Percentiles rank a stretch among this genome's conserved stretches.
Conservation (phyloP, 2,888 invertebrate species). For the Coenonympha arcania region DNA sequence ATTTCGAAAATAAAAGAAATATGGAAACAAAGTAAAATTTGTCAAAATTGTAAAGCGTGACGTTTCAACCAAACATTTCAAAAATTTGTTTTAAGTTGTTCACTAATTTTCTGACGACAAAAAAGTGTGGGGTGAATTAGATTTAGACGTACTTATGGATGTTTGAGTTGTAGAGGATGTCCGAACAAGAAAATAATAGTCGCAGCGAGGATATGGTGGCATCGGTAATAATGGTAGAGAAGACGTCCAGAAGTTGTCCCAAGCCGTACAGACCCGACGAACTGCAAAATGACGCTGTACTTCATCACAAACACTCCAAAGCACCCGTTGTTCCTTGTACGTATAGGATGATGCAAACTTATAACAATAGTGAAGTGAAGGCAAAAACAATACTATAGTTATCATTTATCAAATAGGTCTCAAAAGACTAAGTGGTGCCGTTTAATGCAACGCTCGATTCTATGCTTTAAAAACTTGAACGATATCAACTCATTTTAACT, state of each 20-base stretch:
- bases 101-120: slow-evolving; percentile 44
- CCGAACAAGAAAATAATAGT: slow-evolving; percentile 53
- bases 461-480: no score
- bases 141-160: slow-evolving; percentile 50
- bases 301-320: slow-evolving; percentile 46
- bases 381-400: no score
- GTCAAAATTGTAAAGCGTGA: slow-evolving; percentile 65
- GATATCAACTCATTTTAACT: no score
- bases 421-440: no score
- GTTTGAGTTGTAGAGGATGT: slow-evolving; percentile 50
- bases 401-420: no score
- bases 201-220: slow-evolving; percentile 32
- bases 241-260: slow-evolving; percentile 39
- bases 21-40: slow-evolving; percentile 49
- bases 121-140: slow-evolving; percentile 41
- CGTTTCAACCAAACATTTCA: slow-evolving; percentile 48
- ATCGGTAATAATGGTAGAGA: slow-evolving; percentile 44
- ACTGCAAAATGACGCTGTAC: slow-evolving; percentile 41
- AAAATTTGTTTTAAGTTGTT: slow-evolving; percentile 51
- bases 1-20: slow-evolving; percentile 58
- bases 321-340: slow-evolving; percentile 54
- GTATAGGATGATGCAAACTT: no score
- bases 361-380: no score
- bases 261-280: slow-evolving; percentile 43
- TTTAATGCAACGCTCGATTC: no score